A percentile compares a stretch with the other conserved stretches of the same genome.
Evolutionary conservation across 2,888 invertebrate genomes (phyloP).

Genomic region (Caenorhabditis doughertyi): DNA sequence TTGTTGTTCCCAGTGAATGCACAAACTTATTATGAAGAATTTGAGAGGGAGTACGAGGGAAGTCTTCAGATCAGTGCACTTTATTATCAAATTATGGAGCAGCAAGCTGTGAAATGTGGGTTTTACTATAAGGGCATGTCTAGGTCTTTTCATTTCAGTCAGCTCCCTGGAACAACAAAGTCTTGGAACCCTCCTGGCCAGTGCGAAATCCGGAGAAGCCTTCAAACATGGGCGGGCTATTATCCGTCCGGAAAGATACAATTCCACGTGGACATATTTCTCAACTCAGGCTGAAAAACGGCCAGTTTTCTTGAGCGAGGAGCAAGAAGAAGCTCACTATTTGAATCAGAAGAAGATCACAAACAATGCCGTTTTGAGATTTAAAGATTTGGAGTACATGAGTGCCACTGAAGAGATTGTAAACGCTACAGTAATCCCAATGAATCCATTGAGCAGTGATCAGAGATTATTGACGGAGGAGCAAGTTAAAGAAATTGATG

Average conservation of each 20-base stretch:
- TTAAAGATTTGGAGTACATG: conserved; percentile 34
- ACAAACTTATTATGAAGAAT: conserved; percentile 52
- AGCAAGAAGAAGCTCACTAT: conserved; percentile 40
- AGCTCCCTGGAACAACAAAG: conserved; percentile 33
- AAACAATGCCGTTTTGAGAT: conserved; percentile 39
- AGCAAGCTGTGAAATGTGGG: conserved; percentile 44
- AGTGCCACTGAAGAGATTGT: neutral
- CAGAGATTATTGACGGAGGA: conserved; percentile 27
- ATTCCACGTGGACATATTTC: conserved; percentile 58
- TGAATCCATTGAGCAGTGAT: conserved; percentile 35
- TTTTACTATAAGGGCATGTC: neutral
- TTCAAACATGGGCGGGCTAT: conserved; percentile 32
- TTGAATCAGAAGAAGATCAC: conserved; percentile 12
- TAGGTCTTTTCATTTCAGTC: conserved; percentile 3
- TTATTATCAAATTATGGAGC: conserved; percentile 51
- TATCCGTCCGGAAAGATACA: conserved; percentile 49
- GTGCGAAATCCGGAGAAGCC: conserved; percentile 4
- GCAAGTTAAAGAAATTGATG: conserved; percentile 22
- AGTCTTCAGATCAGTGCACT: conserved; percentile 49
- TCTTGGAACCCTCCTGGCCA: conserved; percentile 7
- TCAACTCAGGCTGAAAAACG: conserved; percentile 35
- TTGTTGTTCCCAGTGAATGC: conserved; percentile 53
- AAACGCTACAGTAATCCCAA: conserved; percentile 23
- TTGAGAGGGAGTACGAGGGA: conserved; percentile 48
- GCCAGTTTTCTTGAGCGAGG: conserved; percentile 21